These are phyloP conservation scores for Champsocephalus gunnari DNA, from an alignment of 2,797 vertebrate species.

Conservation along the genomic window DNA sequence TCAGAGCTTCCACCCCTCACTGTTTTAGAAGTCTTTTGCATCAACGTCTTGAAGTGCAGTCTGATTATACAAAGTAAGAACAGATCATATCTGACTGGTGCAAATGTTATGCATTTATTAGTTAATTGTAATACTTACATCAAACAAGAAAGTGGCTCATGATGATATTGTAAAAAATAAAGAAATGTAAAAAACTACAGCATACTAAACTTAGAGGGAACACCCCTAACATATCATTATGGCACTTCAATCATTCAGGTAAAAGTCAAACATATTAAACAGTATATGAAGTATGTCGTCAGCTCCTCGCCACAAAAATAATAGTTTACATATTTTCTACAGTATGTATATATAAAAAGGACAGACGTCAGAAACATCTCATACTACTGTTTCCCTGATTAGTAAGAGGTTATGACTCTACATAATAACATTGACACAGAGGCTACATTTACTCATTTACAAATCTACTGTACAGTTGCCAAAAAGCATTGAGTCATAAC, in stretches of 20 bases:
- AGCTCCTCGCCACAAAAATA: neutral
- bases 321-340: constrained; percentile 25
- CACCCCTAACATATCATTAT: constrained; percentile 54
- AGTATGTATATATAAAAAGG: constrained; percentile 15
- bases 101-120: constrained; percentile 2
- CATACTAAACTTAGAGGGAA: constrained; percentile 6
- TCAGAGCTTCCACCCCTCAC: constrained; percentile 50
- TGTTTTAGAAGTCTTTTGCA: constrained; percentile 43
- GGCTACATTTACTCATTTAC: constrained; percentile 40
- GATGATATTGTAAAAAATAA: constrained; percentile 13
- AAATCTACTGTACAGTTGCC: constrained; percentile 43
- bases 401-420: constrained; percentile 36
- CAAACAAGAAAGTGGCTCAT: constrained; percentile 25
- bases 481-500: constrained; percentile 31
- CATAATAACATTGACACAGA: constrained; percentile 17
- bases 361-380: constrained; percentile 12
- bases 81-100: constrained; percentile 3
- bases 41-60: constrained; percentile 26
- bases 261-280: constrained; percentile 38
- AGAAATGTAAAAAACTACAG: constrained; percentile 41
- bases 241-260: constrained; percentile 64
- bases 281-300: constrained; percentile 4
- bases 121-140: constrained; percentile 36
- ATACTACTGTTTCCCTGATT: constrained; percentile 39
- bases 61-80: constrained; percentile 29